These are phyloP conservation scores for Crocodylus rhombifer DNA, from an alignment of 2,797 vertebrate genomes.

Conservation along the genomic window DNA sequence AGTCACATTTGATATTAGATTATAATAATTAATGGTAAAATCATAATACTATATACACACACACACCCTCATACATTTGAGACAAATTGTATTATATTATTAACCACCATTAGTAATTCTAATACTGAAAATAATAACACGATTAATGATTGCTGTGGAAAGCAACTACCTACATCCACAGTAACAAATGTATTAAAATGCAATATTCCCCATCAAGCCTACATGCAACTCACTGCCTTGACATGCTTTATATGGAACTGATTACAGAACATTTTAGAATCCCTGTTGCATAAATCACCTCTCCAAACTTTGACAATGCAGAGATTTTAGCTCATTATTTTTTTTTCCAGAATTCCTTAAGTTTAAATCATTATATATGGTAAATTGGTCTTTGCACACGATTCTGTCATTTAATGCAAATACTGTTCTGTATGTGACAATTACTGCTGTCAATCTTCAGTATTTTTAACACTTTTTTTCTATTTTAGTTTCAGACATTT, in stretches of 20 bases:
- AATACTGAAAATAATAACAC: slow-evolving; percentile 43
- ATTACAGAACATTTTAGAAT: slow-evolving; percentile 19
- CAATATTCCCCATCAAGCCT: slow-evolving; percentile 1
- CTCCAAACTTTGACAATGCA: slow-evolving; percentile 9
- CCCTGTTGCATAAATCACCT: slow-evolving; percentile 24
- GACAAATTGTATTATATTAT: neutral
- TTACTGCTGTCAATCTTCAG: neutral
- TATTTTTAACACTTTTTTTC: neutral
- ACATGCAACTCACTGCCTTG: neutral
- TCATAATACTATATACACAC: neutral
- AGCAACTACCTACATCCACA: neutral
- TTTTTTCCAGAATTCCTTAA: slow-evolving; percentile 10
- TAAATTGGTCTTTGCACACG: neutral
- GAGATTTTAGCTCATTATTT: slow-evolving; percentile 33
- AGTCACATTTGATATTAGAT: neutral
- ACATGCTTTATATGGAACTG: slow-evolving; percentile 44
- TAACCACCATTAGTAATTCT: neutral
- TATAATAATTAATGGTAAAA: neutral
- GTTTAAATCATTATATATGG: neutral
- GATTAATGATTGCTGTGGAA: neutral
- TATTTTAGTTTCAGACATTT: neutral
- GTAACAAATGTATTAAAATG: slow-evolving; percentile 46
- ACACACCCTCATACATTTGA: neutral
- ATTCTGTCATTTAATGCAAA: neutral
- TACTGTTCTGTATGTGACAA: neutral